Percentiles rank a stretch among this genome's conserved stretches.
These are phyloP conservation scores for Drosophila rellima DNA, from an alignment of 2,888 invertebrate genomes.

Conservation along the genomic window DNA sequence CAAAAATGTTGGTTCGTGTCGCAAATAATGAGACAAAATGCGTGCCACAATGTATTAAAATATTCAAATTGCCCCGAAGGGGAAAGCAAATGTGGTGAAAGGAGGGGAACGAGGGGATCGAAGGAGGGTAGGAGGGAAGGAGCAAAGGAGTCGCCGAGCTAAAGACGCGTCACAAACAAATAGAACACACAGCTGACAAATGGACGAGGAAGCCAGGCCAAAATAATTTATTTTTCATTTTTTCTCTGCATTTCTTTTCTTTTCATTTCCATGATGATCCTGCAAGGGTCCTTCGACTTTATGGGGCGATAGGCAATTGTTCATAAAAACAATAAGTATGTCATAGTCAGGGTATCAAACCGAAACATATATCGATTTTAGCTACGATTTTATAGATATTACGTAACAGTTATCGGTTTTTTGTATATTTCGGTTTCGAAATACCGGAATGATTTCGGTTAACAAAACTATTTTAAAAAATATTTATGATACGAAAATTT, in stretches of 20 bases:
- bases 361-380: too few species aligned
- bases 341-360: too few species aligned
- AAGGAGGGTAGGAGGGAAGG: background rate
- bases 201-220: constrained; percentile 50
- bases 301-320: background rate
- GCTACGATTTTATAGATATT: too few species aligned
- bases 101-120: background rate
- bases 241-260: constrained; percentile 8
- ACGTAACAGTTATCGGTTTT: too few species aligned
- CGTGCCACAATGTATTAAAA: constrained; percentile 71
- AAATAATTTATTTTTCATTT: constrained; percentile 53
- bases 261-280: background rate
- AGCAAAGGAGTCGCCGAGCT: constrained; percentile 1
- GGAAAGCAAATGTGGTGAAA: background rate
- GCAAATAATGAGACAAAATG: constrained; percentile 68
- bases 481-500: too few species aligned
- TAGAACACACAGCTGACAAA: constrained; percentile 60
- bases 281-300: background rate
- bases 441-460: too few species aligned
- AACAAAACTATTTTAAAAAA: too few species aligned
- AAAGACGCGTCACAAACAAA: constrained; percentile 27
- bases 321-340: too few species aligned
- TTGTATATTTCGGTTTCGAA: too few species aligned
- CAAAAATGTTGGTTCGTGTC: constrained; percentile 43
- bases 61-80: constrained; percentile 59